Evolutionary conservation across 2,888 invertebrate species (phyloP).

Genomic region (Rhamphomyia laevipes): DNA sequence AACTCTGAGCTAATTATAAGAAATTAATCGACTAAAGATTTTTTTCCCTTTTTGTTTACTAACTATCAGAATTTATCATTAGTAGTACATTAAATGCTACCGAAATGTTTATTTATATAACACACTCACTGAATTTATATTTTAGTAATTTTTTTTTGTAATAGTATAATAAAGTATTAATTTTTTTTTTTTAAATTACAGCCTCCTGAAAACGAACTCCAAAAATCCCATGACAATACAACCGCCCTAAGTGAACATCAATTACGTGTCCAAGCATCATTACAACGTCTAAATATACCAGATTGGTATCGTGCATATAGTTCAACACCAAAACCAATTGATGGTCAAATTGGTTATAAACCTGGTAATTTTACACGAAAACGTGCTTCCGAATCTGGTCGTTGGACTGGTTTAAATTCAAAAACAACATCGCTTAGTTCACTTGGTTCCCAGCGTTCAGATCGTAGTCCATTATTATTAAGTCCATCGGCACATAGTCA

Average conservation of each 20-base stretch:
- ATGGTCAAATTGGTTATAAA: constrained; percentile 32
- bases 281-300: constrained; percentile 88
- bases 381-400: constrained; percentile 53
- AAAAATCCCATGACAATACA: constrained; percentile 53
- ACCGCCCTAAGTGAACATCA: constrained; percentile 84
- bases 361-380: constrained; percentile 75
- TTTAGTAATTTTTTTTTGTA: not conserved
- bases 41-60: too few species aligned
- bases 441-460: constrained; percentile 44
- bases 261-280: constrained; percentile 80
- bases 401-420: constrained; percentile 58
- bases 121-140: too few species aligned
- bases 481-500: constrained; percentile 39
- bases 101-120: too few species aligned
- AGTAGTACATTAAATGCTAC: too few species aligned
- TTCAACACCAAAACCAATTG: constrained; percentile 21
- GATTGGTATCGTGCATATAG: constrained; percentile 71
- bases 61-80: too few species aligned
- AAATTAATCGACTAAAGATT: too few species aligned
- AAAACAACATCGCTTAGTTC: constrained; percentile 80
- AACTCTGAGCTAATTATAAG: too few species aligned
- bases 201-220: constrained; percentile 91
- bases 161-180: constrained; percentile 2
- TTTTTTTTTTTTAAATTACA: constrained; percentile 33
- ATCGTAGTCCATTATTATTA: constrained; percentile 36